phyloP scores from a whole-genome alignment of 2,888 invertebrate species.

The Spodoptera exigua region DNA sequence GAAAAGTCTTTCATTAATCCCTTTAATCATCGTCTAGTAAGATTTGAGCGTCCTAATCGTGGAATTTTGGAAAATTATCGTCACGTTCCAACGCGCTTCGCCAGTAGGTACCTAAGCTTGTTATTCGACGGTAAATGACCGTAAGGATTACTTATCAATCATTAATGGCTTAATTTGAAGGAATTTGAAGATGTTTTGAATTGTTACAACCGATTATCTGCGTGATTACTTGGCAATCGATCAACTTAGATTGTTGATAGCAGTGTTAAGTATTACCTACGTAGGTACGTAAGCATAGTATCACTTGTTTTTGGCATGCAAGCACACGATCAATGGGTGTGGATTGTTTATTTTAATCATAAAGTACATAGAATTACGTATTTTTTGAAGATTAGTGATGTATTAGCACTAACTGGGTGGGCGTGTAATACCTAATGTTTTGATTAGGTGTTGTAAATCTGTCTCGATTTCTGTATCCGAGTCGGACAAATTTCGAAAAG shows the following conservation, averaged over 20 bases:
- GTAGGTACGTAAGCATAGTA: neutral
- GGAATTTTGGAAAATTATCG: neutral
- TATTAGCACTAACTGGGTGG: neutral
- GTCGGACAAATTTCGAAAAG: too few relatives aligned
- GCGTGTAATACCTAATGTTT: slow-evolving; percentile 2
- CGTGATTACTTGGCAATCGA: slow-evolving; percentile 42
- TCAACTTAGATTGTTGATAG: slow-evolving; percentile 34
- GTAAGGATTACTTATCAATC: slow-evolving; percentile 46
- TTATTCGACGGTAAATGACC: slow-evolving; percentile 17
- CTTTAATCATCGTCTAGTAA: slow-evolving; percentile 3
- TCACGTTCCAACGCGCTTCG: slow-evolving; percentile 6
- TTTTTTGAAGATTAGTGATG: neutral
- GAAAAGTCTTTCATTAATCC: slow-evolving; percentile 8
- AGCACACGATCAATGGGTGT: slow-evolving; percentile 7
- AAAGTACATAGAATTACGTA: slow-evolving; percentile 1
- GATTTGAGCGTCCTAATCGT: slow-evolving; percentile 2
- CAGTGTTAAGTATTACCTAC: neutral
- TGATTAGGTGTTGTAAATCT: too few relatives aligned
- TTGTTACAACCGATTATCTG: slow-evolving; percentile 20
- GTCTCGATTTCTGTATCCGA: too few relatives aligned
- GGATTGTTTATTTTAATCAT: slow-evolving; percentile 4
- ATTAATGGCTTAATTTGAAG: slow-evolving; percentile 21
- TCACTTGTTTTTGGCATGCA: slow-evolving; percentile 35
- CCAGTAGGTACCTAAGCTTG: too few relatives aligned
- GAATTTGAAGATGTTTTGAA: slow-evolving; percentile 38